Conservation (phyloP, 2,113 vertebrate genomes). For the Malurus cyaneus region DNA sequence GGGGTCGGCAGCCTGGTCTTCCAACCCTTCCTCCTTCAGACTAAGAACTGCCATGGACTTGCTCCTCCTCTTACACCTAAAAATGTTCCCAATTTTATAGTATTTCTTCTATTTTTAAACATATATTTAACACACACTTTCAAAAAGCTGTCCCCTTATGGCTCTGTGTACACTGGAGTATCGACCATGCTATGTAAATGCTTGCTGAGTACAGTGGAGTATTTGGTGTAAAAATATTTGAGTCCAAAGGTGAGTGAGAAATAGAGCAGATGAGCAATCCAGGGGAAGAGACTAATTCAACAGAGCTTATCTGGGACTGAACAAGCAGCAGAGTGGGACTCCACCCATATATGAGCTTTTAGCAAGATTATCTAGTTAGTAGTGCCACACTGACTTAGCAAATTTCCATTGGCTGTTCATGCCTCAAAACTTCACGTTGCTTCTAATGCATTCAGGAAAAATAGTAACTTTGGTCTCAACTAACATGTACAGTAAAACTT, state of each 20-base stretch:
- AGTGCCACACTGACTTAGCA: background rate
- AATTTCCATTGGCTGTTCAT: background rate
- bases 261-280: background rate
- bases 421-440: background rate
- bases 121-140: background rate
- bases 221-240: slow-evolving; percentile 32
- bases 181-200: background rate
- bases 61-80: background rate
- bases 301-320: background rate
- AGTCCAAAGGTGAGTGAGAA: slow-evolving; percentile 19
- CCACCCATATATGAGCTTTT: background rate
- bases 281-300: slow-evolving; percentile 7
- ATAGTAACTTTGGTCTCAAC: background rate
- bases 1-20: background rate
- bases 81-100: background rate
- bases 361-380: background rate
- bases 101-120: background rate
- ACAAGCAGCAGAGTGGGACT: background rate
- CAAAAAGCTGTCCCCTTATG: rapidly evolving
- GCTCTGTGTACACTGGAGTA: background rate
- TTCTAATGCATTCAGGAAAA: background rate
- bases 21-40: background rate
- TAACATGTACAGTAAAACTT: background rate
- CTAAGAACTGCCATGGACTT: background rate
- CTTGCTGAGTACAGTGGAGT: background rate